Base-by-base conservation (phyloP, 1,140 invertebrate species). In the Phortica variegata region DNA sequence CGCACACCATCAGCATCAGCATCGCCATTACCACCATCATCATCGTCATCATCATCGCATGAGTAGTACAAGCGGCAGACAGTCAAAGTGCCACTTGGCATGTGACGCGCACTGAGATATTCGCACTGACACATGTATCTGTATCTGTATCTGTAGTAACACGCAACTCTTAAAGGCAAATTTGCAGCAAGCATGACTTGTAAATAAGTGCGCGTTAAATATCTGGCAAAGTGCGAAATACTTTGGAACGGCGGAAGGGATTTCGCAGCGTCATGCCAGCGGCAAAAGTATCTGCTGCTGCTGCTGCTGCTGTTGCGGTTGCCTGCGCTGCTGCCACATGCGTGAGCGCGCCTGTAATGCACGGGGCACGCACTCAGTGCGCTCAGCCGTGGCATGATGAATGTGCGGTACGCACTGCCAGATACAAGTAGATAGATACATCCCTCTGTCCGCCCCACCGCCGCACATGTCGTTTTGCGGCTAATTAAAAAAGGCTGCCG, bases 171-270 rank as follows among this genome's bases (percentile, higher is more conserved):
- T n/a, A n/a, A n/a, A n/a, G n/a, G 63, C 63, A 54, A 62, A 71
- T 66, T 71, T 62, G 66, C 66, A 71, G 60, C 66, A 71, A 70
- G 66, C 66, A 71, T 71, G 66, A 71, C 66, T 71, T 71, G 66
- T 71, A 71, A 71, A 71, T 71, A 71, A 65, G 66, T 71, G 54
- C 58, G 60, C 71, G 66, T 71, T 71, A 71, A 71, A 62, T 71
- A 71, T 71, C 66, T 71, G 66, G 66, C 66, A 71, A 71, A 71
- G 66, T 71, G 66, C 60, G 71, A 71, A 71, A 60, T 71, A 71
- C 62, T 71, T 71, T 66, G 60, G 57, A 60, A 60, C 46, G 53
- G 61, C 61, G 50, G 36, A 33, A 47, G 49, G 29, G 42, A 49
- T 18, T 43, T 56, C 26, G 34, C 43, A 47, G 44, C 43, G 32